Percentiles rank a stretch among this genome's conserved stretches.
Evolutionary conservation across 2,888 invertebrate species (phyloP).

Genomic region (Heliothis peltigera): DNA sequence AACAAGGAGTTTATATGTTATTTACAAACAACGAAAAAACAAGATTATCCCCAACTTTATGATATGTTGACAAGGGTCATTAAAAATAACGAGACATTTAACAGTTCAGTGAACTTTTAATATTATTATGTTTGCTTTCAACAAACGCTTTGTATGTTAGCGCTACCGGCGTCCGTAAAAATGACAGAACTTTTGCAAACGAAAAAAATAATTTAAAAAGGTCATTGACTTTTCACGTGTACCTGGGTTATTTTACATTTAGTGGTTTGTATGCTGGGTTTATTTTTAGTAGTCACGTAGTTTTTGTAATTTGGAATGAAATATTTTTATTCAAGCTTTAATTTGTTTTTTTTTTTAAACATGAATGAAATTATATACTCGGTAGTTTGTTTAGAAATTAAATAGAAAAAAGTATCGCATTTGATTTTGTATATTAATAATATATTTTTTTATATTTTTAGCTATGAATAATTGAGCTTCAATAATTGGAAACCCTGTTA

Average conservation of each 20-base stretch:
- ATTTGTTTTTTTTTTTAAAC: too few relatives aligned
- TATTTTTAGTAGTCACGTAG: too few relatives aligned
- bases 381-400: too few relatives aligned
- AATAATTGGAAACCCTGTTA: too few relatives aligned
- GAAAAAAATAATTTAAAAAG: slow-evolving; percentile 17
- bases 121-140: slow-evolving; percentile 23
- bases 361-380: too few relatives aligned
- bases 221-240: slow-evolving; percentile 11
- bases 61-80: slow-evolving; percentile 50
- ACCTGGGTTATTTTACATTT: slow-evolving; percentile 9
- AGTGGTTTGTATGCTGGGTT: slow-evolving; percentile 1
- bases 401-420: too few relatives aligned
- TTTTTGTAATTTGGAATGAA: too few relatives aligned
- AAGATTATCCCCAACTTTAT: slow-evolving; percentile 40
- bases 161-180: slow-evolving; percentile 10
- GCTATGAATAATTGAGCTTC: too few relatives aligned
- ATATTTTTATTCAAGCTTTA: too few relatives aligned
- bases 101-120: slow-evolving; percentile 32
- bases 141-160: slow-evolving; percentile 25
- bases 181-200: slow-evolving; percentile 32
- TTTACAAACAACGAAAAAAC: slow-evolving; percentile 33
- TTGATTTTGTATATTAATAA: too few relatives aligned
- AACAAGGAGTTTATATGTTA: slow-evolving; percentile 36
- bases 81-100: slow-evolving; percentile 38
- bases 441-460: too few relatives aligned